Evolutionary conservation across 2,113 vertebrate genomes (phyloP).

Genomic region (Telmatochromis sp.): DNA sequence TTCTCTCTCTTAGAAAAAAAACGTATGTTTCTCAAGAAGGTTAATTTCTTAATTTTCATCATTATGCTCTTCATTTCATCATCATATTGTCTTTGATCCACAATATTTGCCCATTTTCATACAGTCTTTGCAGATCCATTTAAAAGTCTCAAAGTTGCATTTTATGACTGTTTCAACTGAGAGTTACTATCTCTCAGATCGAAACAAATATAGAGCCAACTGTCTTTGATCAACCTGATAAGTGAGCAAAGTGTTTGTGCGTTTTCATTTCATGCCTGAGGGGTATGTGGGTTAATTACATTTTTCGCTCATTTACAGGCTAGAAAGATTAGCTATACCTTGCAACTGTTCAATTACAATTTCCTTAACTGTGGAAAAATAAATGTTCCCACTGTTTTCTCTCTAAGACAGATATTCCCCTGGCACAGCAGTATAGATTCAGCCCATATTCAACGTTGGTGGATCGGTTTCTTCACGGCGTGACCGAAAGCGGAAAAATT

Average conservation of each 20-base stretch:
- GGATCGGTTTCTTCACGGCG: not conserved
- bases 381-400: not conserved
- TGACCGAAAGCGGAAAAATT: not conserved
- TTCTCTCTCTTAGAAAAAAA: not conserved
- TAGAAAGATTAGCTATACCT: constrained; percentile 36
- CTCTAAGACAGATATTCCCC: not conserved
- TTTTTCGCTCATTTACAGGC: constrained; percentile 17
- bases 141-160: not conserved
- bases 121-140: constrained; percentile 20
- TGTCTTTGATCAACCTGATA: constrained; percentile 9
- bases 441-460: not conserved
- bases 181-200: not conserved
- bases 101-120: constrained; percentile 25
- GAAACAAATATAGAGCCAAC: constrained; percentile 14
- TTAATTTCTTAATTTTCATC: constrained; percentile 37
- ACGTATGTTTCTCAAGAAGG: constrained; percentile 1
- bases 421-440: not conserved
- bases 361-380: not conserved
- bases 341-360: not conserved
- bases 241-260: not conserved
- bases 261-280: constrained; percentile 11
- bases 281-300: constrained; percentile 37
- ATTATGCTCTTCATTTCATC: constrained; percentile 37
- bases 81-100: constrained; percentile 42
- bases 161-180: not conserved